These are phyloP conservation scores for Drosophila neoperkinsi DNA, from an alignment of 2,888 invertebrate genomes.

Conservation along the genomic window DNA sequence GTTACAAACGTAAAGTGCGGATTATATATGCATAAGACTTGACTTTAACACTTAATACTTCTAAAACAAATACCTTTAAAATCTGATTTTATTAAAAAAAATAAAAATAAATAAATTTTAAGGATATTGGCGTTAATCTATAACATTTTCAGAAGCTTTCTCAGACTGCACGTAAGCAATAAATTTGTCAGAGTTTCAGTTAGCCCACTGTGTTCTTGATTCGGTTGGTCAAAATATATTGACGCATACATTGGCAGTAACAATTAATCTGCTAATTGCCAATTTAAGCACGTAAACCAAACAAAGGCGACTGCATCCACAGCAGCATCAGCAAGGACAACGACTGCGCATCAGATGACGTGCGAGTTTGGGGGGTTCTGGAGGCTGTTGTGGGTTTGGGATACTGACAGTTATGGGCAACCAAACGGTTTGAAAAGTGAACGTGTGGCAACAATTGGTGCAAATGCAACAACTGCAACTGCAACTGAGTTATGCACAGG, in stretches of 20 bases:
- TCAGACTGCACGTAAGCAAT: background rate
- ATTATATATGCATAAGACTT: background rate
- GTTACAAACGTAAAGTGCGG: background rate
- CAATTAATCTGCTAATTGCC: slow-evolving; percentile 81
- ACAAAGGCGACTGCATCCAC: slow-evolving; percentile 63
- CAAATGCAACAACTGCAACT: slow-evolving; percentile 14
- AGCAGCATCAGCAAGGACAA: slow-evolving; percentile 19
- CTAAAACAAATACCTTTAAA: background rate
- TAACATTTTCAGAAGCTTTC: background rate
- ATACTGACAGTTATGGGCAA: slow-evolving; percentile 45
- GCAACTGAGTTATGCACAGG: slow-evolving; percentile 61
- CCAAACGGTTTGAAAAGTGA: slow-evolving; percentile 55
- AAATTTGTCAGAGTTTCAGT: too few relatives aligned
- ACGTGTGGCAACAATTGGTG: slow-evolving; percentile 41
- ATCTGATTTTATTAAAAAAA: background rate
- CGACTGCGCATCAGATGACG: slow-evolving; percentile 26
- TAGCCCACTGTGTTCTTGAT: slow-evolving; percentile 35
- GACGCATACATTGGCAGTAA: slow-evolving; percentile 79
- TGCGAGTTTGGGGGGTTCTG: background rate
- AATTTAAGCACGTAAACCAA: slow-evolving; percentile 81
- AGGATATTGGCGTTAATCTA: background rate
- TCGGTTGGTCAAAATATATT: slow-evolving; percentile 73
- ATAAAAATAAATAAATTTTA: background rate
- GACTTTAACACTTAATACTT: background rate
- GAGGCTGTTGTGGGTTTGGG: background rate